Evolutionary conservation across 92 coral and sea anemone species (phyloP).

Genomic region (Epizoanthus rinbou): DNA sequence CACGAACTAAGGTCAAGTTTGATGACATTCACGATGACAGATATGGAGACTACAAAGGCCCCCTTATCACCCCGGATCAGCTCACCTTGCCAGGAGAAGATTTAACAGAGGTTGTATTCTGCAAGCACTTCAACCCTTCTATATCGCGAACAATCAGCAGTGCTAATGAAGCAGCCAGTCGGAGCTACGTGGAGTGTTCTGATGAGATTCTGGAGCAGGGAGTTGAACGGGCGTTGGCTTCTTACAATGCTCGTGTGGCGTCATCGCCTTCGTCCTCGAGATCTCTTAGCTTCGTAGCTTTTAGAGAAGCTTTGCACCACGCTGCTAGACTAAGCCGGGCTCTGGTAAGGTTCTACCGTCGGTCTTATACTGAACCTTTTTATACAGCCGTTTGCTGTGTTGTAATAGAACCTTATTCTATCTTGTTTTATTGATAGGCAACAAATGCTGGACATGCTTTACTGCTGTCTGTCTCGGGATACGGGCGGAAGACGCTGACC

Average conservation of each 20-base stretch:
- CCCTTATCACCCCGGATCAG: constrained; percentile 82
- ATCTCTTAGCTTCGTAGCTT: constrained; percentile 78
- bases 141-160: constrained; percentile 50
- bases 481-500: constrained; percentile 87
- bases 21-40: constrained; percentile 71
- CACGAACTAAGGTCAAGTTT: constrained; percentile 74
- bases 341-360: constrained; percentile 62
- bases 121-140: constrained; percentile 85
- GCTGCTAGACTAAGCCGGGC: constrained; percentile 93
- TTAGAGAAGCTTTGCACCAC: constrained; percentile 87
- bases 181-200: constrained; percentile 85
- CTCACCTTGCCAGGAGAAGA: constrained; percentile 84
- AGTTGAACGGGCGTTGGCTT: constrained; percentile 60
- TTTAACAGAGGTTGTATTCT: constrained; percentile 82
- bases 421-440: constrained; percentile 52
- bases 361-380: not conserved
- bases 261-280: constrained; percentile 45
- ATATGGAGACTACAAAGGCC: constrained; percentile 72
- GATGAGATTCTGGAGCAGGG: constrained; percentile 81
- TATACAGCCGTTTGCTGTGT: not conserved
- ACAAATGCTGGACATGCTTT: constrained; percentile 87
- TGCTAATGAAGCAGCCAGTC: constrained; percentile 64
- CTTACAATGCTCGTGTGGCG: constrained; percentile 71
- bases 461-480: constrained; percentile 82
- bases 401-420: not conserved